Evolutionary conservation across 2,797 vertebrate genomes (phyloP), one percentile per base, ranked within the genome.

Genomic region (Erethizon dorsatum): DNA sequence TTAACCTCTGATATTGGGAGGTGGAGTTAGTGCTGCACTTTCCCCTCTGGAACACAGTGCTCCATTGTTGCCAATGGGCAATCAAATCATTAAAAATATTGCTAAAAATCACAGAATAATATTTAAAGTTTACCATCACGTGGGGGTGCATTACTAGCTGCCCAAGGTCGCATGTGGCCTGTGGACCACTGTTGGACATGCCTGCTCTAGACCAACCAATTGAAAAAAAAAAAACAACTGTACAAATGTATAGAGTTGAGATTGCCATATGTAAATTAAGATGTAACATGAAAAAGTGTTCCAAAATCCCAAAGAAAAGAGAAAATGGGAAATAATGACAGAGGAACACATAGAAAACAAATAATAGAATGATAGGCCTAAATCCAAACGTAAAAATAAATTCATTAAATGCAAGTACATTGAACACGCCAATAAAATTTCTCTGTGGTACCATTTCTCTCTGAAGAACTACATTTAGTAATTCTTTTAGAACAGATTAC

Each of bases 391-490:
- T 6, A 57, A 73, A 22, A 73, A 41, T 41, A 71, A 73, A 26
- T 73, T 47, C 56, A 31, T 45, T n/a, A 94, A 56, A 65, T 88
- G 6, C 61, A 71, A 88, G 15, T 24, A 11, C 26, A 73, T 56
- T 57, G 63, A 57, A 88, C 15, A 37, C 50, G 61, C 9, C 18
- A 77, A 17, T 67, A 52, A 69, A 63, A 10, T 77, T 87, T 91
- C 52, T 52, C 93, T n/a, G 24, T 56, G 11, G 28, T 54, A 54
- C 59, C 31, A 78, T 78, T 91, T 88, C 33, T 90, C 45, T 95
- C 79, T 83, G 52, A 88, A 84, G 45, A 94, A 83, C 15, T 84
- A 79, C 61, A 52, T 89, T 80, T 71, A 88, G 86, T 71, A 65
- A 47, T 80, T 80, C 17, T 67, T 92, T 94, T 79, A 78, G n/a